Conservation (phyloP, 1,140 invertebrate genomes). For the Tachypleus tridentatus region DNA sequence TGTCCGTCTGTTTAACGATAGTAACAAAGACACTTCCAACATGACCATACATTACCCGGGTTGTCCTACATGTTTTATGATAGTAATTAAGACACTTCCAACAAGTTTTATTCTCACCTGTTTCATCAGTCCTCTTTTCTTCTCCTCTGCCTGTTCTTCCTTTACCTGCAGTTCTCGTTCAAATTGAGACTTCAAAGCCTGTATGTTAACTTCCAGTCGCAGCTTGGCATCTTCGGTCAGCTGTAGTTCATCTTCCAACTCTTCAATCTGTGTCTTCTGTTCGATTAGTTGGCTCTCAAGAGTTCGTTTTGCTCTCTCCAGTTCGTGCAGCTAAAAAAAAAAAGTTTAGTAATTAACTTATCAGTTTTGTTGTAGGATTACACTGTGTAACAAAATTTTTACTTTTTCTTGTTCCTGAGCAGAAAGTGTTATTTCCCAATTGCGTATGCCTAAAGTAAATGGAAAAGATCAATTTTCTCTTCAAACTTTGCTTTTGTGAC, state of each 20-base stretch:
- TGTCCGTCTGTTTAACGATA: too few species aligned
- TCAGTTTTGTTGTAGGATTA: background rate
- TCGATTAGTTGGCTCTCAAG: conserved; percentile 86
- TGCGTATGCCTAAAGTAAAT: too few species aligned
- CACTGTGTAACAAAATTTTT: too few species aligned
- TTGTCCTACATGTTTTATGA: too few species aligned
- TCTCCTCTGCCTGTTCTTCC: conserved; percentile 93
- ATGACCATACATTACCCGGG: too few species aligned
- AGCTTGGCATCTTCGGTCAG: conserved; percentile 94
- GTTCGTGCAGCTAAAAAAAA: conserved; percentile 50
- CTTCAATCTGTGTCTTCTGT: conserved; percentile 87
- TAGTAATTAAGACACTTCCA: too few species aligned
- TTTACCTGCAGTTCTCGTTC: conserved; percentile 82
- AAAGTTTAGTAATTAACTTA: background rate
- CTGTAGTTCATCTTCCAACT: conserved; percentile 95
- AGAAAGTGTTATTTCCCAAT: too few species aligned
- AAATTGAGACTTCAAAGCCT: conserved; percentile 85
- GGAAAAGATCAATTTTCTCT: too few species aligned
- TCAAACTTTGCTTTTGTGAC: too few species aligned
- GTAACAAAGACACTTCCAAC: too few species aligned
- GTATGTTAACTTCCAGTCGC: conserved; percentile 94
- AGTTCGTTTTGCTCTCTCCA: conserved; percentile 89
- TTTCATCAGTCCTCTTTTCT: conserved; percentile 79
- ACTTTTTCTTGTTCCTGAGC: too few species aligned
- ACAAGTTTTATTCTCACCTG: conserved; percentile 37